Percentiles rank a stretch among this genome's conserved stretches.
These are phyloP conservation scores for Micropterix aruncella DNA, from an alignment of 2,888 invertebrate species.

Conservation along the genomic window DNA sequence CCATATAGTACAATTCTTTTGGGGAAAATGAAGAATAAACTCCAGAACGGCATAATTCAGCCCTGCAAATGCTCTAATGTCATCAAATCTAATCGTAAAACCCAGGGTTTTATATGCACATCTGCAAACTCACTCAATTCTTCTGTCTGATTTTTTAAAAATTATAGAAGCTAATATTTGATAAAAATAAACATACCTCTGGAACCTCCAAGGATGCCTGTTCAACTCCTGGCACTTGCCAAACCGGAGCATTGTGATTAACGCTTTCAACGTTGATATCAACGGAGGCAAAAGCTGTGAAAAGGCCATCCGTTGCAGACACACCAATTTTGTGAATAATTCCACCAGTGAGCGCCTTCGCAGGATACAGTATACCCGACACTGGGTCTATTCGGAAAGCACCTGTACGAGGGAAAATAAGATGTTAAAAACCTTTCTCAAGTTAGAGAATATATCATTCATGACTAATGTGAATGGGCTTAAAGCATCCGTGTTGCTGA, in stretches of 20 bases:
- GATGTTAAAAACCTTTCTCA: too few species aligned
- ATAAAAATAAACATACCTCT: constrained; percentile 41
- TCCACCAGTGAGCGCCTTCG: constrained; percentile 53
- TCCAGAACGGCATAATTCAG: too few species aligned
- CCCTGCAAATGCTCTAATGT: too few species aligned
- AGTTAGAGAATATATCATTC: too few species aligned
- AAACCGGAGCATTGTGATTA: constrained; percentile 70
- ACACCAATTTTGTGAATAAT: constrained; percentile 40
- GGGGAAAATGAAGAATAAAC: too few species aligned
- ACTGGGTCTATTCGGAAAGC: constrained; percentile 61
- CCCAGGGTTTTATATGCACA: too few species aligned
- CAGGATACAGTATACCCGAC: constrained; percentile 72
- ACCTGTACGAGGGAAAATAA: constrained; percentile 39
- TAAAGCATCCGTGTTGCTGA: too few species aligned
- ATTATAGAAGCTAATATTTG: constrained; percentile 3
- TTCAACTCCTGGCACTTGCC: constrained; percentile 59
- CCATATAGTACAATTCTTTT: too few species aligned
- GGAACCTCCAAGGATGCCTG: constrained; percentile 70
- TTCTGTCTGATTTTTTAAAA: too few species aligned
- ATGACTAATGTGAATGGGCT: too few species aligned
- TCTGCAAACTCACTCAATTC: too few species aligned
- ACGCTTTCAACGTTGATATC: constrained; percentile 64
- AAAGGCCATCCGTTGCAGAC: constrained; percentile 63
- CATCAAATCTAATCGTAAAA: too few species aligned
- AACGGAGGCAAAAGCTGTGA: constrained; percentile 54